Conservation (phyloP, 1,140 invertebrate species). For the Anoplophora glabripennis region DNA sequence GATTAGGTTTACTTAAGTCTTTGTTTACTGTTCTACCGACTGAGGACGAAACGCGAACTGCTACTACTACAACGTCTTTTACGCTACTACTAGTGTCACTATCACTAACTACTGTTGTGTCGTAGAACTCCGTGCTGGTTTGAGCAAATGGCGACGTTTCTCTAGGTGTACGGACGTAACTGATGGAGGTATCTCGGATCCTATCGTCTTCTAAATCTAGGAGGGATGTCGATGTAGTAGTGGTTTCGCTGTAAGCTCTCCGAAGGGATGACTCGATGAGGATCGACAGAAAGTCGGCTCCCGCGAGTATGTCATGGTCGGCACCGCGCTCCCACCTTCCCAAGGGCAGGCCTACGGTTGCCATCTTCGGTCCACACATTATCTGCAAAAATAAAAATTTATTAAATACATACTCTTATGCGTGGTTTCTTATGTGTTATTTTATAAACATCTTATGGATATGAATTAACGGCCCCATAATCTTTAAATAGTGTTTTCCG, state of each 20-base stretch:
- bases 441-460: no score
- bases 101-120: slow-evolving; percentile 1
- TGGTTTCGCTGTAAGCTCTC: slow-evolving; percentile 45
- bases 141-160: slow-evolving; percentile 22
- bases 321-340: slow-evolving; percentile 41
- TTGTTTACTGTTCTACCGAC: slow-evolving; percentile 39
- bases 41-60: slow-evolving; percentile 47
- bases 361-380: slow-evolving; percentile 33
- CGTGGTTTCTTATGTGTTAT: no score
- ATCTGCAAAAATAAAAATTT: slow-evolving; percentile 36
- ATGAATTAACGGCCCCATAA: no score
- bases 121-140: slow-evolving; percentile 23
- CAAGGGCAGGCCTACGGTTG: slow-evolving; percentile 40
- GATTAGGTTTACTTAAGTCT: slow-evolving; percentile 1
- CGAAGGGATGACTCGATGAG: slow-evolving; percentile 51
- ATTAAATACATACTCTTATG: neutral
- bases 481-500: no score
- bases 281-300: slow-evolving; percentile 58
- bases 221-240: slow-evolving; percentile 38
- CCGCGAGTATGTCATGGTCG: slow-evolving; percentile 56
- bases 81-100: slow-evolving; percentile 32
- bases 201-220: slow-evolving; percentile 14
- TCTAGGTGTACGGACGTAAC: slow-evolving; percentile 19
- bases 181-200: neutral
- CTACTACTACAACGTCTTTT: slow-evolving; percentile 37